These are phyloP conservation scores for Cepaea nemoralis DNA, from an alignment of 1,140 invertebrate species.

Conservation along the genomic window DNA sequence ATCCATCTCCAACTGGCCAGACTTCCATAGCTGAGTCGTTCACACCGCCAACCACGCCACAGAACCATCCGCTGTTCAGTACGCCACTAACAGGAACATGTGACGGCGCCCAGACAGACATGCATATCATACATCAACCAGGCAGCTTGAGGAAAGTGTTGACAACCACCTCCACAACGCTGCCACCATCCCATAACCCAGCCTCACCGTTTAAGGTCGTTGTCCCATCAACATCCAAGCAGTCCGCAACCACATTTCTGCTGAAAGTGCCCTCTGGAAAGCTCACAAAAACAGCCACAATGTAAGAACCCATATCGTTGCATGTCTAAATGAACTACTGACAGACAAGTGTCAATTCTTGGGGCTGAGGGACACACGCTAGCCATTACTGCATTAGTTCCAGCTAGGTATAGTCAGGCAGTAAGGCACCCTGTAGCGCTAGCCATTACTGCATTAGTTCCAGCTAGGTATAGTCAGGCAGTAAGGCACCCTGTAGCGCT, in stretches of 20 bases:
- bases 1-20: not conserved
- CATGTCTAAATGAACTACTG: too few species aligned
- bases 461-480: too few species aligned
- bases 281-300: constrained; percentile 19
- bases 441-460: too few species aligned
- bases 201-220: constrained; percentile 34
- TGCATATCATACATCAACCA: constrained; percentile 2
- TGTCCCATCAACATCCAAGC: not conserved
- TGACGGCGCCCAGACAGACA: not conserved
- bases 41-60: constrained; percentile 11
- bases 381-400: too few species aligned
- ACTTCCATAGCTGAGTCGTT: not conserved
- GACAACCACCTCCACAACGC: not conserved
- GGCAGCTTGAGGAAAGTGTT: constrained; percentile 29
- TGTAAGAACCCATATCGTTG: too few species aligned
- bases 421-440: too few species aligned
- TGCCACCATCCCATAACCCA: constrained; percentile 25
- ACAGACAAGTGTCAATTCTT: too few species aligned
- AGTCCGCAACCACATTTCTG: constrained; percentile 1
- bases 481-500: too few species aligned
- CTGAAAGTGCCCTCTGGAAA: constrained; percentile 11
- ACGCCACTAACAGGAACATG: not conserved
- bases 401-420: too few species aligned
- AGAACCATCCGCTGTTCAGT: not conserved
- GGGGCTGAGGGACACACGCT: too few species aligned